Conservation (phyloP, 2,888 invertebrate genomes). For the Eilema griseolum region DNA sequence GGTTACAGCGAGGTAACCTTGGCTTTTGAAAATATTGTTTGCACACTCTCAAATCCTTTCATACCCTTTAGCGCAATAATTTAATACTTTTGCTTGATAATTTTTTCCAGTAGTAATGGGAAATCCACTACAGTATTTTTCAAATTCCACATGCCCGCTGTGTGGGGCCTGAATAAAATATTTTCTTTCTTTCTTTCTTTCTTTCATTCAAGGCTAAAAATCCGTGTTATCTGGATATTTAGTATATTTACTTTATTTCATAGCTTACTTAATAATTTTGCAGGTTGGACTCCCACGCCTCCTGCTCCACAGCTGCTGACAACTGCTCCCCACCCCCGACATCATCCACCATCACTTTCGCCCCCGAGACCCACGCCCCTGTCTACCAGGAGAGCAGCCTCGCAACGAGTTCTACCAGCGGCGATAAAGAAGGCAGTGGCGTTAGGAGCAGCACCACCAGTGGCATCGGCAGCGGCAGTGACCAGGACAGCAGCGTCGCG, state of each 20-base stretch:
- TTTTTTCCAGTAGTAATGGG: no score
- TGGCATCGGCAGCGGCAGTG: constrained; percentile 12
- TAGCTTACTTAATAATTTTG: background rate
- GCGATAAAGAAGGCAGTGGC: background rate
- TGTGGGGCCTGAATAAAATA: no score
- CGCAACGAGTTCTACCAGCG: constrained; percentile 12
- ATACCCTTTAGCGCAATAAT: no score
- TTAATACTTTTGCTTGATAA: no score
- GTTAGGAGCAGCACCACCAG: constrained; percentile 19
- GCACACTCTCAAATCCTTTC: no score
- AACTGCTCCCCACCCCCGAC: constrained; percentile 38
- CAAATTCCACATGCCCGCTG: no score
- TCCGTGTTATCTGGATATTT: no score
- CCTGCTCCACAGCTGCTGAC: constrained; percentile 56
- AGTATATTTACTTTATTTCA: background rate
- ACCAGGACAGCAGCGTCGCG: constrained; percentile 2
- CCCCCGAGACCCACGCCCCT: constrained; percentile 9
- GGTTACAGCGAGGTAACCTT: no score
- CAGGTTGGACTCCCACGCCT: constrained; percentile 54
- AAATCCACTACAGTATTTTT: no score
- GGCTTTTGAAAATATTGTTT: no score
- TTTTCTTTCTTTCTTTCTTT: no score
- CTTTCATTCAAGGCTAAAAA: no score
- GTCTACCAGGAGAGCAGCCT: constrained; percentile 16
- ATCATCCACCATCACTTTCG: constrained; percentile 28